Evolutionary conservation across 2,797 vertebrate species (phyloP), one percentile per base, ranked within the genome.

Genomic region (Silurus aristotelis): DNA sequence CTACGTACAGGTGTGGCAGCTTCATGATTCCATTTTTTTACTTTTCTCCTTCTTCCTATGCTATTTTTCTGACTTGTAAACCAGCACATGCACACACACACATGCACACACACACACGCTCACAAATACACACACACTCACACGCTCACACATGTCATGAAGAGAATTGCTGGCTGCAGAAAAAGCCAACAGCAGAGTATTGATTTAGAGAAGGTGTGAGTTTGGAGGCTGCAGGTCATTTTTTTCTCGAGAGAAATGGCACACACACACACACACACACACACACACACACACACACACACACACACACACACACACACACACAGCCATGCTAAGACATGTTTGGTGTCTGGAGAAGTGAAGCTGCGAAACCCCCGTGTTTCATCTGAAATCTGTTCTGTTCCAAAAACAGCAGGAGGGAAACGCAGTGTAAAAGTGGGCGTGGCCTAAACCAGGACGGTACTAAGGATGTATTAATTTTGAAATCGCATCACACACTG

Each of bases 181-280:
- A 19, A 19, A 52, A 77, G 73, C 73, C n/a, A 17, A 52, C 48
- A 55, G n/a, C 48, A 17, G 25, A 1, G 55, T 77, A 77, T 77
- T 58, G 73, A 77, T 77, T 77, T 20, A 77, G 52, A 58, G 38
- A 77, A 3, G 7, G n/a, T n/a, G 73, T 10, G 38, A 27, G 15
- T 77, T 27, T 77, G 14, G 58, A 58, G 73, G 25, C 27, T 31
- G 73, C 52, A 77, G 73, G 73, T 70, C 52, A 63, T 83, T 31
- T 79, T 78, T 84, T 82, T 86, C 63, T 82, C 85, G n/a, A 22
- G 48, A 55, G 46, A 75, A 75, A 55, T 14, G 48, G 48, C 46
- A 12, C 67, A 70, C 31, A 70, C 67, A 70, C 71, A 73, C 73
- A 76, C 52, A 76, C 73, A 76, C 73, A 76, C 48, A 56, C 73